These are phyloP conservation scores for Tenthredo livida DNA, from an alignment of 2,888 invertebrate genomes.

Conservation along the genomic window DNA sequence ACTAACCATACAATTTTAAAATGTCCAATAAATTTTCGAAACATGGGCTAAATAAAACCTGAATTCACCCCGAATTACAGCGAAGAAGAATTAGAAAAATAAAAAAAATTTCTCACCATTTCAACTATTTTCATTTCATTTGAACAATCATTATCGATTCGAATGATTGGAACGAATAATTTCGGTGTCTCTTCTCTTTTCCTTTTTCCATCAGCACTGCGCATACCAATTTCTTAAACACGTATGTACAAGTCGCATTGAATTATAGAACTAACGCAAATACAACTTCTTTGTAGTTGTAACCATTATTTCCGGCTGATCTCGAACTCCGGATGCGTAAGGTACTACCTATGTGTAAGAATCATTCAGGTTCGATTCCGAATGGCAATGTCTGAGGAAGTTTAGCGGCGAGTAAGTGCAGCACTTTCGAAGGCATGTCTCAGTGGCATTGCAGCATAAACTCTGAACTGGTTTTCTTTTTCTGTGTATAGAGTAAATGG, in stretches of 20 bases:
- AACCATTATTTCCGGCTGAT: not conserved
- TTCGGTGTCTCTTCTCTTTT: not conserved
- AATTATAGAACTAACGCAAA: not conserved
- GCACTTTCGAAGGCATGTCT: not conserved
- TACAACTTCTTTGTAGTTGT: not conserved
- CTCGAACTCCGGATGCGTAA: not conserved
- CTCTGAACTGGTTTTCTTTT: not conserved
- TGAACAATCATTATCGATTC: not conserved
- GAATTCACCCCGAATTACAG: not conserved
- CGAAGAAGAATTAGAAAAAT: not conserved
- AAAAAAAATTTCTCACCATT: not conserved
- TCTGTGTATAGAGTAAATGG: not conserved
- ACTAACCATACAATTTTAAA: conserved; percentile 65
- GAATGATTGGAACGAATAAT: not conserved
- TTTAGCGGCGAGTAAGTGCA: conserved; percentile 1
- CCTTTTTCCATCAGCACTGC: too few species aligned
- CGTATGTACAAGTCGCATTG: not conserved
- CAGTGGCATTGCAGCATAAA: not conserved
- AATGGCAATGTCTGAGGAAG: not conserved
- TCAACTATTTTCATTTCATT: not conserved
- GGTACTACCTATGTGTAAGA: not conserved
- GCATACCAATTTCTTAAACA: not conserved
- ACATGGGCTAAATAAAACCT: conserved; percentile 11
- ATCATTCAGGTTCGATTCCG: not conserved
- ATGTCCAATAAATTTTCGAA: conserved; percentile 27